These are phyloP conservation scores for Phaethon lepturus DNA, from an alignment of 2,113 vertebrate species.

Conservation along the genomic window DNA sequence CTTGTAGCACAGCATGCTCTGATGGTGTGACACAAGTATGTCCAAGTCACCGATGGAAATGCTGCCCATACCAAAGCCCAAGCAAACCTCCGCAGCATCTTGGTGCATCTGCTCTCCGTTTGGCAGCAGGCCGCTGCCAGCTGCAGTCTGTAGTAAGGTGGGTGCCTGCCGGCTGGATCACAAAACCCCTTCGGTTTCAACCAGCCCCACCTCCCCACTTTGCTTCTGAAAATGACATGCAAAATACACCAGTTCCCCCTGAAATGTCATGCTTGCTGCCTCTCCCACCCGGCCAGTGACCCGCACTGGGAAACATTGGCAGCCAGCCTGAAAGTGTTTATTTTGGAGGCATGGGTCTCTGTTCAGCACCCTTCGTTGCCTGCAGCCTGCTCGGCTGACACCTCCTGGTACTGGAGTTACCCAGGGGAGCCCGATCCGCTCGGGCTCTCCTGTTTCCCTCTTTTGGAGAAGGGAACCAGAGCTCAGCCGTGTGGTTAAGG, in stretches of 20 bases:
- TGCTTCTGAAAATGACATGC: rapidly evolving
- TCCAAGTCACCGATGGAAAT: neutral
- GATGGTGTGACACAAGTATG: neutral
- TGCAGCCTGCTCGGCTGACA: neutral
- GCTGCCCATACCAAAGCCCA: neutral
- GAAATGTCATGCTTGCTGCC: neutral
- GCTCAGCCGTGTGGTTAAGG: neutral
- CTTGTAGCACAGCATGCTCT: neutral
- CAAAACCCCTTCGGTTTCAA: neutral
- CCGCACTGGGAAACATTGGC: rapidly evolving
- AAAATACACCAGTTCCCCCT: rapidly evolving
- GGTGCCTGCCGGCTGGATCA: neutral
- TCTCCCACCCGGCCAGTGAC: neutral
- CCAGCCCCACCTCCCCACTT: neutral
- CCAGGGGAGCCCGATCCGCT: neutral
- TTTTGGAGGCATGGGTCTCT: too few species aligned
- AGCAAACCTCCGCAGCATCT: neutral
- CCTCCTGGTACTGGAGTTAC: neutral
- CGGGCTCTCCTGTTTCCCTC: neutral
- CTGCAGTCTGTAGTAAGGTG: neutral
- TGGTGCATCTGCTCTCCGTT: rapidly evolving
- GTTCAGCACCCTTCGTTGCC: neutral
- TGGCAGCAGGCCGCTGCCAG: neutral
- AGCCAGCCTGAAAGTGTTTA: neutral
- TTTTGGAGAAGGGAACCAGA: neutral